Evolutionary conservation across 2,888 invertebrate genomes (phyloP), one percentile per base, ranked within the genome.

Genomic region (Stenolophus ochropezus): DNA sequence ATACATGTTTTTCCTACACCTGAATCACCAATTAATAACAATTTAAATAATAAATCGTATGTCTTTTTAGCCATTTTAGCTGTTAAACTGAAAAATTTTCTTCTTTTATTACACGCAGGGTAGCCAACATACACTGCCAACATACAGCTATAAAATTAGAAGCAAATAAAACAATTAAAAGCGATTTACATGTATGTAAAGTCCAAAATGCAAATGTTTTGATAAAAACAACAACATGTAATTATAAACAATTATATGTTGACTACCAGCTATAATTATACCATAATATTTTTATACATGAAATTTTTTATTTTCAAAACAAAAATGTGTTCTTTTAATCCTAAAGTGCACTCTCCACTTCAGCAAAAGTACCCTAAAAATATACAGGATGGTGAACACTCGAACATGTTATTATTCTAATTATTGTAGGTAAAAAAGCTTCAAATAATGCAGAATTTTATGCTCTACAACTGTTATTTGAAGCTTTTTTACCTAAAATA

Each of bases 1-100:
- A 97, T 96, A 90, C 97, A 97, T 78, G 97, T 97, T 90, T 97
- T 97, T 86, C 97, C 97, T 85, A 97, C 97, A 85, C 97, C 97
- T 75, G 96, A 97, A 90, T 97, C 97, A 85, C 97, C 97, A 89
- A 97, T 97, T 85, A 97, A 91, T 85, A 97, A 91, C 86, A 97
- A 91, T 92, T 97, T 97, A 90, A 97, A 97, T 87, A 97, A 91
- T 88, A 97, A 93, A 91, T 97, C 97, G 92, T 97, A 97, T 85
- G 97, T 97, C 92, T 96, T 96, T 92, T 97, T 97, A 89, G 97
- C 97, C 97, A 97, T 97, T 93, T 91, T 87, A 74, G 65, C 65
- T 75, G 81, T 81, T 73, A 79, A 79, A 77, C 77, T 75, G 75
- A 53, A 23, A 51, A 25, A 53, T 78, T 77, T 65, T 65, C 76